Conservation (phyloP, 1,140 invertebrate genomes). For the Sycophila sp. region DNA sequence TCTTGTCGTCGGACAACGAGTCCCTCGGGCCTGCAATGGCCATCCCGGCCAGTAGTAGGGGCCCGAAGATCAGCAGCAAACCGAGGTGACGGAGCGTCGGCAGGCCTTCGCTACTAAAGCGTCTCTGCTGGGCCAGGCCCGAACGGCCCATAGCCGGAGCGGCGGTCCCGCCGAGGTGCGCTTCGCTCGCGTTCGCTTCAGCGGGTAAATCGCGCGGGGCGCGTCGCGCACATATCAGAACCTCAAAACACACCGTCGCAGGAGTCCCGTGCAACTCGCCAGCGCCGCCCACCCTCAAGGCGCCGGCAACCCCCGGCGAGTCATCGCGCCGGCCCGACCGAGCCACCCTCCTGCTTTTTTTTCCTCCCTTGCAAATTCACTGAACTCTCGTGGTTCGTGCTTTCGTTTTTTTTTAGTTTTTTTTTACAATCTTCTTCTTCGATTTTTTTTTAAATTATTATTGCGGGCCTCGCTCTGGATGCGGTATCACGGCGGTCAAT, state of each 20-base stretch:
- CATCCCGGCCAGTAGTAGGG: background rate
- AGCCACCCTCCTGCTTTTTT: background rate
- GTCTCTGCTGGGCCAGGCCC: background rate
- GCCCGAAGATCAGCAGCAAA: background rate
- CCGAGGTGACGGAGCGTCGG: background rate
- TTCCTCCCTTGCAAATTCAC: constrained; percentile 19
- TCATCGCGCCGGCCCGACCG: background rate
- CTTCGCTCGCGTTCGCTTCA: background rate
- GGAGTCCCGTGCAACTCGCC: no score
- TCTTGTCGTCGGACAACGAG: background rate
- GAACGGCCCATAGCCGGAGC: constrained; percentile 30
- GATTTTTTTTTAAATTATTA: no score
- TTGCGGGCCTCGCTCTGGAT: no score
- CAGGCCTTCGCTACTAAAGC: background rate
- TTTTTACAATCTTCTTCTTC: no score
- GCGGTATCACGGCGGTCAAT: no score
- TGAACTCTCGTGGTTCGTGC: no score
- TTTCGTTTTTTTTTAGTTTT: no score
- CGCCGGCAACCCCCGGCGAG: background rate
- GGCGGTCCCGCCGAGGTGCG: background rate
- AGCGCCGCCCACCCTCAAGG: no score
- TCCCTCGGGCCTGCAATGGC: background rate
- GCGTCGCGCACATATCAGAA: no score
- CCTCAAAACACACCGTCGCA: no score
- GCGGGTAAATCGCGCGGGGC: no score